These are phyloP conservation scores for Podiceps cristatus DNA, from an alignment of 2,113 vertebrate genomes.

Conservation along the genomic window DNA sequence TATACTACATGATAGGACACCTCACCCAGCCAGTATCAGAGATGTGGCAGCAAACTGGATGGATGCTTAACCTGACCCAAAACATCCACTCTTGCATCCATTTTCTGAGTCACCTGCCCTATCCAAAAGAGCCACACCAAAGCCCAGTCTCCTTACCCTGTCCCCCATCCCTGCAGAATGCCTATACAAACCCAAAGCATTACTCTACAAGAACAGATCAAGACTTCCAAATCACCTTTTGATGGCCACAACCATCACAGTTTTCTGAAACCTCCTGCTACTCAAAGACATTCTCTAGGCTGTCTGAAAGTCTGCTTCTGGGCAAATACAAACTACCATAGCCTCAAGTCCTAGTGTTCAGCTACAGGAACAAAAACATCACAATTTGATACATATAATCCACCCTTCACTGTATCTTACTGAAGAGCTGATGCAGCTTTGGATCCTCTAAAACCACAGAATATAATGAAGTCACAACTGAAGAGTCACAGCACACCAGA, in stretches of 20 bases:
- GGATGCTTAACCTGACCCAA: not conserved
- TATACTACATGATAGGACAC: not conserved
- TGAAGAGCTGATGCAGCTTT: not conserved
- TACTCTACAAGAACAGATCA: not conserved
- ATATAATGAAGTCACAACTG: not conserved
- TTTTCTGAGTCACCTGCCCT: not conserved
- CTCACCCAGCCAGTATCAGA: not conserved
- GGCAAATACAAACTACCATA: not conserved
- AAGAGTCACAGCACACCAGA: not conserved
- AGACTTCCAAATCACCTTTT: not conserved
- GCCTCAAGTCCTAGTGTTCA: not conserved
- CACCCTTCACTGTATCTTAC: not conserved
- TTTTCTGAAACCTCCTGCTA: not conserved
- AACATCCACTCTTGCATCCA: not conserved
- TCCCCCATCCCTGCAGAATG: not conserved
- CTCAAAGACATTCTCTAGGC: not conserved
- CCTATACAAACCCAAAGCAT: not conserved
- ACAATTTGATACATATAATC: not conserved
- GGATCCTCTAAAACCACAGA: not conserved
- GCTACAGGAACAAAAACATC: not conserved
- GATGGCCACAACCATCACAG: not conserved
- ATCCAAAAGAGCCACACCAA: not conserved
- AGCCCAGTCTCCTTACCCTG: not conserved
- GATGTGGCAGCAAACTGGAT: not conserved
- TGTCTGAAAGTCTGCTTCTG: not conserved